A percentile compares a stretch with the other conserved stretches of the same genome.
phyloP scores from a whole-genome alignment of 2,888 invertebrate genomes.

The Eumerus sabulonum region DNA sequence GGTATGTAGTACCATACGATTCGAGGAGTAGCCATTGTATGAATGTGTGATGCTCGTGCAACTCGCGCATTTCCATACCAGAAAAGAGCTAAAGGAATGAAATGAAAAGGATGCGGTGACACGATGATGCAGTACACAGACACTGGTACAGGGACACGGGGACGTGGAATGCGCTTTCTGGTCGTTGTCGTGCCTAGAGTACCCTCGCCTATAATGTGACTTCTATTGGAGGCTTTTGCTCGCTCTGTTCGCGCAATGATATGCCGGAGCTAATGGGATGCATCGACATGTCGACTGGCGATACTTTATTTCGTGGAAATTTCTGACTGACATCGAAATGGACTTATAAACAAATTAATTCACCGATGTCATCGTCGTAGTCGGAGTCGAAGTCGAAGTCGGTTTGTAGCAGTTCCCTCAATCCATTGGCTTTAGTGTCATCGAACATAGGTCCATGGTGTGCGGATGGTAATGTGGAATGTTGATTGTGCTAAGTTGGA shows the following conservation, averaged over 20 bases:
- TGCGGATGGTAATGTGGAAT: slow-evolving; percentile 51
- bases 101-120: too few species aligned
- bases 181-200: slow-evolving; percentile 53
- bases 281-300: slow-evolving; percentile 67
- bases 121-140: too few species aligned
- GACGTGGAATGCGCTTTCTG: slow-evolving; percentile 62
- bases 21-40: too few species aligned
- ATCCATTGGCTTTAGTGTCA: slow-evolving; percentile 47
- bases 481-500: slow-evolving; percentile 66
- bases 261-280: slow-evolving; percentile 60
- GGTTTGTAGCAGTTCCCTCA: slow-evolving; percentile 12
- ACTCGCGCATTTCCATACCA: slow-evolving; percentile 78
- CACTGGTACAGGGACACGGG: slow-evolving; percentile 45
- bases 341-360: slow-evolving; percentile 71
- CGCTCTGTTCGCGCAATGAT: slow-evolving; percentile 15
- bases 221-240: slow-evolving; percentile 66
- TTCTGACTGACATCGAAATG: slow-evolving; percentile 70
- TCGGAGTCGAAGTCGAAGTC: too few species aligned
- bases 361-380: slow-evolving; percentile 68
- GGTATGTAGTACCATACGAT: slow-evolving; percentile 51
- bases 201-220: slow-evolving; percentile 48
- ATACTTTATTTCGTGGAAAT: slow-evolving; percentile 71
- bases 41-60: slow-evolving; percentile 65
- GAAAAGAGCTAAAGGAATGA: slow-evolving; percentile 68
- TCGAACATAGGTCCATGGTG: slow-evolving; percentile 35